Base-by-base conservation (phyloP, 2,797 vertebrate species). In the Chanos chanos region DNA sequence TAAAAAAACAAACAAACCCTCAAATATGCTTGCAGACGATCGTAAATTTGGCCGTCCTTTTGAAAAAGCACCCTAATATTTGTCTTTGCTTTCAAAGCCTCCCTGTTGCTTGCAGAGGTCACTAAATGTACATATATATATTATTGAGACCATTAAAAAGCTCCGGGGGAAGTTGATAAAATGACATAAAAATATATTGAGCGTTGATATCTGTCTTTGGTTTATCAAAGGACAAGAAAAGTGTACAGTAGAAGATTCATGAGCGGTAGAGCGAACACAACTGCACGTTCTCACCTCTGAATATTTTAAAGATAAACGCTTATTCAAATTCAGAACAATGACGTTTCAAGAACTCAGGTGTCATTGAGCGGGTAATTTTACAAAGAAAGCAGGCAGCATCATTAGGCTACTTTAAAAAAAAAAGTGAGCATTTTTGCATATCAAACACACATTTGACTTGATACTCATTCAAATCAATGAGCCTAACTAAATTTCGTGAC, bases 251-350 rank as follows among this genome's bases (percentile, higher is more conserved):
- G 58, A 76, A 76, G 74, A 76, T 73, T 73, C 74, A 76, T 76
- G 74, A 69, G 61, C 61, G 65, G 61, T 68, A 70, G 49, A 43
- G 43, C 68, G 51, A 52, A 48, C 2, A 24, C 58, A 43, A 61
- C 49, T 68, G 53, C 49, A 66, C 73, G 73, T 76, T 76, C 76
- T 71, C 74, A 76, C 76, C 73, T 68, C 56, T 50, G 71, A 71
- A 76, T 76, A 76, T 76, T 76, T 76, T 76, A 76, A 76, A 68
- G 71, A 65, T 73, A 68, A 76, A 76, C 74, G 73, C 71, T 76
- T 74, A 76, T 73, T 76, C 74, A 76, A 68, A 31, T 71, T 68
- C 68, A 68, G 53, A 68, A 54, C 54, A 61, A 49, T 76, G 74
- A 76, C 74, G 68, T 74, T 73, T 76, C 74, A 76, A 76, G 74